Evolutionary conservation across 2,797 vertebrate genomes (phyloP).

Genomic region (Lerista edwardsae): DNA sequence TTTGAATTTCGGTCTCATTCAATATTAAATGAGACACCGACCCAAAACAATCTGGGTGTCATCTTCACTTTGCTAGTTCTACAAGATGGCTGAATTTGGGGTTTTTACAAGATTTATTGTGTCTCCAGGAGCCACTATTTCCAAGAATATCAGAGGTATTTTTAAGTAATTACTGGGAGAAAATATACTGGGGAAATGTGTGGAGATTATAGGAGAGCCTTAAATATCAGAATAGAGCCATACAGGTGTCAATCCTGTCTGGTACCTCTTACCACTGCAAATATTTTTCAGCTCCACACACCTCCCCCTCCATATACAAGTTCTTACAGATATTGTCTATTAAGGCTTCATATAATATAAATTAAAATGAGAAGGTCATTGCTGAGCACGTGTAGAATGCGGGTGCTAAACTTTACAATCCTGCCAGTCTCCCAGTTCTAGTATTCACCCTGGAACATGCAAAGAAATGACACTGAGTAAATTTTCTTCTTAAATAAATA

Average conservation of each 20-base stretch:
- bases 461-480: neutral
- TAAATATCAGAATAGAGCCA: neutral
- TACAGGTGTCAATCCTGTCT: neutral
- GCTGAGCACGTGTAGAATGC: neutral
- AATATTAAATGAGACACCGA: neutral
- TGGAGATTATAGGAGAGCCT: too few species aligned
- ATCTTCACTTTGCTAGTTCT: neutral
- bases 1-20: too few species aligned
- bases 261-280: neutral
- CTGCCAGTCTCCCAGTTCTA: neutral
- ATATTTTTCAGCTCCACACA: neutral
- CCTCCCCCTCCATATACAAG: neutral
- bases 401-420: too few species aligned
- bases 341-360: neutral
- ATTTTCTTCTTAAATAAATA: too few species aligned
- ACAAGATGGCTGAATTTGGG: neutral
- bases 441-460: neutral
- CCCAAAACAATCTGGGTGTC: neutral
- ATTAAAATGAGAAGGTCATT: neutral
- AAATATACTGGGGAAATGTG: neutral
- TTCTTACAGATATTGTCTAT: neutral
- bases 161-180: neutral
- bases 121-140: neutral
- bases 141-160: neutral
- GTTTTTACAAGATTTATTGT: neutral